Evolutionary conservation across 2,797 vertebrate species (phyloP).

Genomic region (Hybognathus amarus): DNA sequence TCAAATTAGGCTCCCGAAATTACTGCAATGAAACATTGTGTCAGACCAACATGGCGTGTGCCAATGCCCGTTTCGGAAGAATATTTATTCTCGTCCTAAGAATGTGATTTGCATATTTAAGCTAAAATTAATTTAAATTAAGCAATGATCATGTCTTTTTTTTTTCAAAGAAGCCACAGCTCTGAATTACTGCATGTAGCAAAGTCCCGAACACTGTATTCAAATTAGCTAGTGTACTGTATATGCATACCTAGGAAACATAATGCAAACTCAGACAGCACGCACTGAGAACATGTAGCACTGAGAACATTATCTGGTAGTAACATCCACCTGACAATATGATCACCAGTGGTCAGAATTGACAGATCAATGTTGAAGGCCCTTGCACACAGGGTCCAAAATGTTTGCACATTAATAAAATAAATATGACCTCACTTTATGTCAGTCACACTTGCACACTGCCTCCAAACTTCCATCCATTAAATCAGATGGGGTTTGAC

Average conservation of each 20-base stretch:
- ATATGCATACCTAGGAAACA: background rate
- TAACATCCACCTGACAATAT: background rate
- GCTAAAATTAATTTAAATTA: background rate
- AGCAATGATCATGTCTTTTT: background rate
- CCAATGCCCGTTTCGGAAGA: background rate
- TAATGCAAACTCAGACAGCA: background rate
- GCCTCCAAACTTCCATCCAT: too few species aligned
- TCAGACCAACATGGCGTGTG: background rate
- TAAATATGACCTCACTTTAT: too few species aligned
- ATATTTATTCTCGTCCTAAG: background rate
- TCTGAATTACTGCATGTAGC: background rate
- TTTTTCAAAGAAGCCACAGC: background rate
- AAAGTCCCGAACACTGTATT: background rate
- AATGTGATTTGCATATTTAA: background rate
- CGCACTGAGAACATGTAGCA: background rate
- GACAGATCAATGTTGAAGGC: background rate
- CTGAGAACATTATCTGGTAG: background rate
- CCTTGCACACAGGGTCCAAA: too few species aligned
- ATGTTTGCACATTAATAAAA: too few species aligned
- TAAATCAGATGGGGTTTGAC: too few species aligned
- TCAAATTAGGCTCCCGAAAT: slow-evolving; percentile 5
- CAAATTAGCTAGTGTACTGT: background rate
- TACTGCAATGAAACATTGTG: background rate
- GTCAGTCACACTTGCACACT: too few species aligned
- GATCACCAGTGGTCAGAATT: background rate